Evolutionary conservation across 92 coral and sea anemone species (phyloP), one percentile per base, ranked within the genome.

Genomic region (Palythoa heliodiscus): DNA sequence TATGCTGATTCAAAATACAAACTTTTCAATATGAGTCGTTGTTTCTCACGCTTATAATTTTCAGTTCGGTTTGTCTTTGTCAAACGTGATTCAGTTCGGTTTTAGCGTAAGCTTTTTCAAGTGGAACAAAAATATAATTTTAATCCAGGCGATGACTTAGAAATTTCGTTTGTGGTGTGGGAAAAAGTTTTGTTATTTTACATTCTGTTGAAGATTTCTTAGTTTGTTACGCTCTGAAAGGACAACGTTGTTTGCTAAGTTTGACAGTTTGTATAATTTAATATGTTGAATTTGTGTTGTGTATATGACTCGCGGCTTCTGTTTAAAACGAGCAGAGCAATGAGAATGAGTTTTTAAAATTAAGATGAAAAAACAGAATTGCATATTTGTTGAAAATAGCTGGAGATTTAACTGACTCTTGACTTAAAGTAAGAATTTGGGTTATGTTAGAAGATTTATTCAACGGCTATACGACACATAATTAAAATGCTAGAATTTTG

Each of bases 51-150:
- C 15, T 55, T 57, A 40, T 29, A 60, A 17, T n/a, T 57, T 77
- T 39, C 71, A 11, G 20, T 61, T 78, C 54, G 37, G 48, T 80
- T 80, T 80, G 84, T 52, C 63, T 66, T 64, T 66, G 74, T 19
- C 22, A 80, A 66, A 64, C 58, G 50, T 11, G 23, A 43, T n/a
- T 64, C 40, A 22, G 13, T 80, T 80, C 52, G 40, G 52, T 35
- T 16, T 50, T 16, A 48, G 40, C 17, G 52, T 64, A 3, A 47
- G 7, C 35, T 22, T 35, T 15, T 64, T 35, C 58, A 15, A 54
- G 22, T 47, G 4, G 11, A 50, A 12, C 83, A 47, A 78, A 78
- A 78, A 43, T 61, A 19, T 23, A 14, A 57, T 76, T 60, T n/a
- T 48, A 48, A 74, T 48, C 37, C 17, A 22, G 17, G 38, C 60